Base-by-base conservation (phyloP, 1,140 invertebrate species). In the Sycobia sp. region DNA sequence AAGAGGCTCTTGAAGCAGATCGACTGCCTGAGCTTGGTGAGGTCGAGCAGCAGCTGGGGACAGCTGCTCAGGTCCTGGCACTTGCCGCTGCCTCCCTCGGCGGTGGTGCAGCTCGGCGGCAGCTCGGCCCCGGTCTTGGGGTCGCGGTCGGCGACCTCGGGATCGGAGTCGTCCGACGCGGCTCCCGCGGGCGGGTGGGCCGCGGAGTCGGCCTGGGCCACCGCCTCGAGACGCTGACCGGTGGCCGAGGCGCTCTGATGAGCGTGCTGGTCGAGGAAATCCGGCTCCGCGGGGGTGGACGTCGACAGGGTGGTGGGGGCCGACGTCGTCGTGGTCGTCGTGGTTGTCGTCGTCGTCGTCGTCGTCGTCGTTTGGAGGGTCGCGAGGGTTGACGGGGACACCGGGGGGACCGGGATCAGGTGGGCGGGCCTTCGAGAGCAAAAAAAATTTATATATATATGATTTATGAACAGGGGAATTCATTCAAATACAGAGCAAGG, bases 1-100 rank as follows among this genome's bases (percentile, higher is more conserved):
- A 96, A 94, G 1, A 96, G 81, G 66, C 91, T 92, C 78, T 96
- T 95, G 72, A 97, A 96, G 73, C 94, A 97, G 8, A 96, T 83
- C 0, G 92, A 95, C 71, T 94, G 90, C 36, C 93, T 82, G 0
- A 97, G 80, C 73, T 88, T 91, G 9, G 87, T 86, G 11, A 96
- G 81, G 74, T 96, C 92, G 8, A 96, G 78, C 1, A 97, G 80
- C 11, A 97, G 76, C 67, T 93, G 91, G 0, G 94, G 93, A 77
- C 94, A 96, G 65, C 91, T 91, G 67, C 91, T 92, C 9, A 97
- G 82, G 76, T 96, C 94, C 69, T 93, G 89, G 67, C 94, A 96
- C 60, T 89, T 87, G n/a, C 94, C 94, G 1, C 83, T 79, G 27
- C 85, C 79, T 4, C 91, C 91, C 65, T 88, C 88, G 0, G 93